Evolutionary conservation across 2,113 vertebrate genomes (phyloP).

Genomic region (Leptobrachium leishanense): DNA sequence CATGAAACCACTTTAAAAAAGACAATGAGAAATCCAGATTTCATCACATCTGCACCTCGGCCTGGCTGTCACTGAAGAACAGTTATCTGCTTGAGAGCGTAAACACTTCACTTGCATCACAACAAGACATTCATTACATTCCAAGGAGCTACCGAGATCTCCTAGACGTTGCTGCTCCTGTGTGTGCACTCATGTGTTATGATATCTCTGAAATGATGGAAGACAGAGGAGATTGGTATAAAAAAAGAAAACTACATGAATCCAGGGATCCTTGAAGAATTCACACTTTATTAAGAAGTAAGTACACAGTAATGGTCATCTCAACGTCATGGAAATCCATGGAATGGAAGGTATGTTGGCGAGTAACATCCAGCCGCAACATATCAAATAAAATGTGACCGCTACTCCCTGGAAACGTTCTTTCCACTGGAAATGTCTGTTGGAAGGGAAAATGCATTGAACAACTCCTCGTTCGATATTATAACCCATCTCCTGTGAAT

Average conservation of each 20-base stretch:
- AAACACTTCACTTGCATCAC: background rate
- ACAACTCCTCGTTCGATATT: no score
- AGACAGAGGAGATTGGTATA: background rate
- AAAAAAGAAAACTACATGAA: background rate
- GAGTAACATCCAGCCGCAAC: no score
- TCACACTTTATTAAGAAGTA: no score
- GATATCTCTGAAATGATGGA: background rate
- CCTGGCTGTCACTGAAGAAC: background rate
- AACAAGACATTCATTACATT: background rate
- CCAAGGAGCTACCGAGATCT: background rate
- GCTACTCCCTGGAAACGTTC: no score
- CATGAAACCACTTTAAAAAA: background rate
- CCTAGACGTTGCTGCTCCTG: background rate
- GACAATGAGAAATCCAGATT: background rate
- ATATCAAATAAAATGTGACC: no score
- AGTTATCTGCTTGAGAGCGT: background rate
- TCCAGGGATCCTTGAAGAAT: no score
- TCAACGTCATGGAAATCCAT: no score
- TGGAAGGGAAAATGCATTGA: no score
- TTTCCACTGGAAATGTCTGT: no score
- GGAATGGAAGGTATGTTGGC: no score
- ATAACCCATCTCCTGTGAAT: no score
- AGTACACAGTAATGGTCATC: no score
- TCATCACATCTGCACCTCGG: background rate
- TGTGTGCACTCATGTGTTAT: background rate